Evolutionary conservation across 2,888 invertebrate species (phyloP).

Genomic region (Melieria picta): DNA sequence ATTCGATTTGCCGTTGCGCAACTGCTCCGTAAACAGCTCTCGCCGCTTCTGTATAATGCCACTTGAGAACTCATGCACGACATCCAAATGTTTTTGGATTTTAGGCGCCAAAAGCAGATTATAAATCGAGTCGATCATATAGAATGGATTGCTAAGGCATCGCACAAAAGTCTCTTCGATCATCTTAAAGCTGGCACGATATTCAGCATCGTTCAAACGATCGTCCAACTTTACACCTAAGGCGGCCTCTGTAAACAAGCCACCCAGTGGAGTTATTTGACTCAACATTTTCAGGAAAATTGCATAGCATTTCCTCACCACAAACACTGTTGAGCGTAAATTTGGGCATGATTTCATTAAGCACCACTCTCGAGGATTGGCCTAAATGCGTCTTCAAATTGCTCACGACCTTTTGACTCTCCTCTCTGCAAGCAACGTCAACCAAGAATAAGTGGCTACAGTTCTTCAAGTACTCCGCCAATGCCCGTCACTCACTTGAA

Average conservation of each 20-base stretch:
- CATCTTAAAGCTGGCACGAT: conserved; percentile 48
- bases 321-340: conserved; percentile 55
- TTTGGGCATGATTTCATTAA: conserved; percentile 54
- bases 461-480: not conserved
- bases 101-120: conserved; percentile 45
- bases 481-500: conserved; percentile 50
- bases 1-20: conserved; percentile 1
- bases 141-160: conserved; percentile 52
- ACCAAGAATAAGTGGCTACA: not conserved
- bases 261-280: not conserved
- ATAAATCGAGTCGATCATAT: conserved; percentile 45
- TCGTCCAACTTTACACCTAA: conserved; percentile 54
- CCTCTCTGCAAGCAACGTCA: conserved; percentile 46
- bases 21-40: conserved; percentile 41
- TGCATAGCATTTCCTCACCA: conserved; percentile 35
- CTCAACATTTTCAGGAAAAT: not conserved
- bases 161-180: conserved; percentile 47
- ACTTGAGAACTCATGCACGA: conserved; percentile 55
- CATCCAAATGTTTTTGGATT: conserved; percentile 44
- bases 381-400: conserved; percentile 28
- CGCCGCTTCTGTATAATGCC: conserved; percentile 57
- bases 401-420: conserved; percentile 51
- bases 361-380: conserved; percentile 28
- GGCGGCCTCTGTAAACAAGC: conserved; percentile 49
- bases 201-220: conserved; percentile 47